Evolutionary conservation across 1,140 invertebrate genomes (phyloP), one percentile per base, ranked within the genome.

Genomic region (Sinonovacula constricta): DNA sequence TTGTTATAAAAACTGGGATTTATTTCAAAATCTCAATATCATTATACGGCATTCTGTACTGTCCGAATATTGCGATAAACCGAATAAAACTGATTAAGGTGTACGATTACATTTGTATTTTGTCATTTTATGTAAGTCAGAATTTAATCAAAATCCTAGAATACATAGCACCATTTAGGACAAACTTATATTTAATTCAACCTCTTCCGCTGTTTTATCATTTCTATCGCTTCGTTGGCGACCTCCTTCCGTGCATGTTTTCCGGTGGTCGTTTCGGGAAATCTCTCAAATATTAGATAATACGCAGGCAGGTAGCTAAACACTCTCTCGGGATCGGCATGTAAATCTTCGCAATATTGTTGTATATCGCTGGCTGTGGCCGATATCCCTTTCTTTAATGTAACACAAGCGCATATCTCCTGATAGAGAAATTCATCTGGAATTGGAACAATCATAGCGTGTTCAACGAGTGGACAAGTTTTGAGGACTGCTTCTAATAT

Each of bases 371-470:
- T n/a, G 24, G 63, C 70, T 2, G 59, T 74, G 14, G 65, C 1
- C 2, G 33, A 26, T 63, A 0, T 24, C 0, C 33, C 60, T 3
- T 39, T 2, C 45, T 63, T 22, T 3, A 3, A n/a, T 1, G 65
- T 18, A 24, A 74, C 49, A 34, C 70, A 74, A 34, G 70, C 70
- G 57, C 70, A 74, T 10, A 74, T 3, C 3, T 54, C 59, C n/a
- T 74, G 70, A 22, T 65, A 71, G 14, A 57, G 22, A 14, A 67
- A 30, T 22, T n/a, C 18, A 24, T 81, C 66, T 22, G 80, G 80
- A 24, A 81, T 36, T 3, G 72, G 72, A 30, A 77, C 72, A 26
- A 79, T 34, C 5, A 79, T 62, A 4, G 59, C 76, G n/a, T 62
- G 33, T 26, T 62, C 31, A 15, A 79, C 54, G 7, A 39, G 53